Evolutionary conservation across 2,113 vertebrate genomes (phyloP), one percentile per base, ranked within the genome.

Genomic region (Phylloscopus trochilus): DNA sequence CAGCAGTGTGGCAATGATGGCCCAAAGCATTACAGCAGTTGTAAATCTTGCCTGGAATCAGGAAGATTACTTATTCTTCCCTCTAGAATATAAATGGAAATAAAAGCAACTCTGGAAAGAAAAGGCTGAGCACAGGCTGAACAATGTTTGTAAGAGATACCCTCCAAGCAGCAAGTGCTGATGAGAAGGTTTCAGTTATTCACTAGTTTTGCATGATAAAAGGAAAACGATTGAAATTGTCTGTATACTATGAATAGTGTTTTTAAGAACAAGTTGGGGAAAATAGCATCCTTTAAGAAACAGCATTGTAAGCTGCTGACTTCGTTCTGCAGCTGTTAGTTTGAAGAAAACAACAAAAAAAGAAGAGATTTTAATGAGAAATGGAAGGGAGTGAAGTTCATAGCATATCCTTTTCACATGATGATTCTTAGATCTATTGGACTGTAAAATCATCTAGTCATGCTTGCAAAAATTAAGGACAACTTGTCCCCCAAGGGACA

Each of bases 301-400:
- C 0, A 0, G n/a, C 62, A 96, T 69, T 95, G 76, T 94, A 88
- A 94, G 83, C 64, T 92, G 80, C 89, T 90, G 92, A 93, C 68
- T 96, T 87, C 87, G 73, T 93, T 96, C 91, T 89, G 96, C 95
- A 96, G 96, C 95, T 96, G 96, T 37, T 89, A 88, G 83, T 69
- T 87, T 82, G 66, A 85, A 76, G 87, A 89, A 92, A 92, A 93
- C 46, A 88, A 80, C 70, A 83, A 70, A 9, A 20, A 31, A n/a
- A 63, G 68, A 41, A 47, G 4, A 69, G 27, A 78, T 90, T 81
- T 64, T 28, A 81, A 83, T 91, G 66, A 56, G 83, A 89, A 93
- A 84, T 30, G 49, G 46, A 73, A 88, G n/a, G 30, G n/a, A 94
- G 51, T 28, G 37, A 90, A 80, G 52, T 86, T 96, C 64, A 55